These are phyloP conservation scores for Eidolon helvum DNA, from an alignment of 2,113 vertebrate genomes.

Conservation along the genomic window DNA sequence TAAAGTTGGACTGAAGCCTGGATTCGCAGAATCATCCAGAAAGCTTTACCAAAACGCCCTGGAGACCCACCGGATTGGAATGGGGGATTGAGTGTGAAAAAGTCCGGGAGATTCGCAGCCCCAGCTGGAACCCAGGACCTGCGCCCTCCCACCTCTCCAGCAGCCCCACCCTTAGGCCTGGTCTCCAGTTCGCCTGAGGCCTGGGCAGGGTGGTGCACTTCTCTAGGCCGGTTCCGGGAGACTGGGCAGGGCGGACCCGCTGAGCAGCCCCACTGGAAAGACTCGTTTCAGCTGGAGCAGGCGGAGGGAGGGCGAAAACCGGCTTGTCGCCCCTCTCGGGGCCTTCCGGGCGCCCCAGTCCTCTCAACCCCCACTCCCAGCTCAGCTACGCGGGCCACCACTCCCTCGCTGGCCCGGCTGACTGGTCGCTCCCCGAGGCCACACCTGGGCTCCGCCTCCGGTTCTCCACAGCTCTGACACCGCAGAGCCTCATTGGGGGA, in stretches of 20 bases:
- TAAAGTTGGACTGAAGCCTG: background rate
- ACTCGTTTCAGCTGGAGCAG: conserved; percentile 48
- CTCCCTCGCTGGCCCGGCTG: background rate
- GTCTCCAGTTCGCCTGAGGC: background rate
- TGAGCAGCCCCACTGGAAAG: conserved; percentile 56
- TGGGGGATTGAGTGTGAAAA: background rate
- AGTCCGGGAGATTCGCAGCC: background rate
- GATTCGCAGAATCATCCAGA: background rate
- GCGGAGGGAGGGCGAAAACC: conserved; percentile 38
- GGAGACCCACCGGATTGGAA: background rate
- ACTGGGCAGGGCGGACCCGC: background rate
- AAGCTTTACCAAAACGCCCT: background rate
- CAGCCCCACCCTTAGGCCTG: background rate
- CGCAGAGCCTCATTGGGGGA: background rate
- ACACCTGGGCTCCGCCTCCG: background rate
- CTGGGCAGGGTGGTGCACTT: background rate
- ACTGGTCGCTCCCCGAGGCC: background rate
- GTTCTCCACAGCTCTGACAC: background rate
- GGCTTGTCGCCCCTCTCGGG: background rate
- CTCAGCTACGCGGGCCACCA: background rate
- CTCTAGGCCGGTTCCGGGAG: background rate
- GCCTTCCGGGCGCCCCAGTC: background rate
- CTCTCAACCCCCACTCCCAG: too few relatives aligned
- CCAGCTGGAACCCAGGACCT: background rate
- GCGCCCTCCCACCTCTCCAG: too few relatives aligned